Base-by-base conservation (phyloP, 2,888 invertebrate genomes). In the Chymomyza fuscimana region DNA sequence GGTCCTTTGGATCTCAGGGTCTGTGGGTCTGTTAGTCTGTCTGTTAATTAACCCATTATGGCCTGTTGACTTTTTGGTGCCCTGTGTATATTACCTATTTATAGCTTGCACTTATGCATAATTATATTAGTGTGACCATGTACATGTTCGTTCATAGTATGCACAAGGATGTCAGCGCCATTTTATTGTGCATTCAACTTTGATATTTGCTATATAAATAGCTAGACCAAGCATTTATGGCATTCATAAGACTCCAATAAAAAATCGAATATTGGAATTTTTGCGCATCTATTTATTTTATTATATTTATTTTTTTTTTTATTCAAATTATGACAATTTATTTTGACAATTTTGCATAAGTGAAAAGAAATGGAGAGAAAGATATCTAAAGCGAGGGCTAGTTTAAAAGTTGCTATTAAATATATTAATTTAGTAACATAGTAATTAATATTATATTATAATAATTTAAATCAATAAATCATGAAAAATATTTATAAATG, bases 11-110 rank as follows among this genome's bases (percentile, higher is more conserved):
- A 32, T 32, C 40, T 12, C 5, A 10, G 2, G 40, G 12, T 46
- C 40, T 12, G 2, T 46, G 40, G 40, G 40, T 46, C 40, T 46
- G 40, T 10, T 4, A 12, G 40, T 46, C 10, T 46, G 54, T 52
- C 70, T 69, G 69, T 80, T 80, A 82, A 82, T 81, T 81, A 82
- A 80, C 76, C 82, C 76, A 81, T 72, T 74, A 78, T 76, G 71
- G 73, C 76, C 70, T 70, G 80, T 78, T 81, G 82, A 82, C 80
- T 74, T 80, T 74, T 64, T 29, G 9, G 9, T 9, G 22, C 46
- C 22, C 15, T 54, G 29, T 67, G 63, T 58, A 29, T 58, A 65
- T 60, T 40, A 40, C 29, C n/a, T 36, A 15, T 61, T n/a, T 61
- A 36, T 32, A 7, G n/a, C 25, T 32, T 52, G 29, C 74, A 67